Percentiles rank a stretch among this genome's conserved stretches.
These are phyloP conservation scores for Cinclus mexicanus DNA, from an alignment of 2,113 vertebrate species.

Conservation along the genomic window DNA sequence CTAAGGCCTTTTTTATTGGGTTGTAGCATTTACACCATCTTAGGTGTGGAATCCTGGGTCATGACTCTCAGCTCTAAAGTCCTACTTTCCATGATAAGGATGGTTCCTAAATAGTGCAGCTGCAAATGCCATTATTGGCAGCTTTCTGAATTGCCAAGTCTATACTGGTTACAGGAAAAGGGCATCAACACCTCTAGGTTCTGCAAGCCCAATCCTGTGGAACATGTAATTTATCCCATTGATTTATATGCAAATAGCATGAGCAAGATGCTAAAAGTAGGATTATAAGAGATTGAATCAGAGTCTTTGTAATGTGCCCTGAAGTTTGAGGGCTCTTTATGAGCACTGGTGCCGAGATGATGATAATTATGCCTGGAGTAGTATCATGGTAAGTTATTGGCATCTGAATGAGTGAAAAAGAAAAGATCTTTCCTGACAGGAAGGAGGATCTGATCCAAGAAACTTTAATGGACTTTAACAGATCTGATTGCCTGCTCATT, in stretches of 20 bases:
- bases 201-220: conserved; percentile 1
- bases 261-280: neutral
- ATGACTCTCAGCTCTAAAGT: neutral
- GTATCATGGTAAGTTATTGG: neutral
- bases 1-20: neutral
- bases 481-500: neutral
- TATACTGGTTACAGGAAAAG: neutral
- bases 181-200: neutral
- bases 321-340: neutral
- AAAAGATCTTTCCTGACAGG: neutral
- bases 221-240: neutral
- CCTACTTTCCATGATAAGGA: neutral
- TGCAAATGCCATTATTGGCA: neutral
- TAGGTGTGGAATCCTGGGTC: neutral
- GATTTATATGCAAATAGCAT: conserved; percentile 20
- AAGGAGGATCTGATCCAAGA: neutral
- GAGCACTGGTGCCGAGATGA: neutral
- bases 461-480: neutral
- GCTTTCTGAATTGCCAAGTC: neutral
- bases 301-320: neutral
- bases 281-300: conserved; percentile 4
- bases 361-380: neutral
- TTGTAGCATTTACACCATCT: neutral
- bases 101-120: neutral
- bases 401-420: neutral